A percentile compares a stretch with the other conserved stretches of the same genome.
Conservation (phyloP, 2,797 vertebrate species). For the Siniperca obscura region DNA sequence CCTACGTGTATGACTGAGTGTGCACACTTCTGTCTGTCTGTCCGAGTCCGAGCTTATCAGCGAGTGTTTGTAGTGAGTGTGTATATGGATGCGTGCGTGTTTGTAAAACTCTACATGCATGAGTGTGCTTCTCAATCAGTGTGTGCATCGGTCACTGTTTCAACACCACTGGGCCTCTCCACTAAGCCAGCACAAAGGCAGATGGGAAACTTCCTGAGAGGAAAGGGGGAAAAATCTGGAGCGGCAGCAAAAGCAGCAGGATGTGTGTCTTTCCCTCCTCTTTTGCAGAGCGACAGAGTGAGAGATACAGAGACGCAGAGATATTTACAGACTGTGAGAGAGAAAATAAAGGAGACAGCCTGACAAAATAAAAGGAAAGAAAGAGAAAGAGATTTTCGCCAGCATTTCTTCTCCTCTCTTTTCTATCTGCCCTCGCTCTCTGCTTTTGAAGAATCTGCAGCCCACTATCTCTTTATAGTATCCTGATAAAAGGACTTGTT, state of each 20-base stretch:
- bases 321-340: slow-evolving; percentile 66
- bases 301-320: slow-evolving; percentile 74
- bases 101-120: slow-evolving; percentile 70
- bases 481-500: slow-evolving; percentile 75
- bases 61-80: slow-evolving; percentile 35
- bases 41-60: slow-evolving; percentile 52
- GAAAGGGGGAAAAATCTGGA: slow-evolving; percentile 77
- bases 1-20: slow-evolving; percentile 48
- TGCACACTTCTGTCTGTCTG: slow-evolving; percentile 8
- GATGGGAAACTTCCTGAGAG: slow-evolving; percentile 87
- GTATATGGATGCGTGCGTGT: slow-evolving; percentile 55
- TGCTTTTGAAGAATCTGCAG: slow-evolving; percentile 69
- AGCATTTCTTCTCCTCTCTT: slow-evolving; percentile 37
- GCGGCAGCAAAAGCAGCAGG: slow-evolving; percentile 80
- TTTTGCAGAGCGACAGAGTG: slow-evolving; percentile 75
- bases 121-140: slow-evolving; percentile 78
- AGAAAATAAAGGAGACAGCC: slow-evolving; percentile 65
- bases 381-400: slow-evolving; percentile 39
- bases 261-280: slow-evolving; percentile 83
- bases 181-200: slow-evolving; percentile 82
- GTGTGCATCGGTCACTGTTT: slow-evolving; percentile 80
- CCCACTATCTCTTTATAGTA: slow-evolving; percentile 68
- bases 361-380: slow-evolving; percentile 67
- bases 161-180: slow-evolving; percentile 81
- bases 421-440: slow-evolving; percentile 22